phyloP scores from a whole-genome alignment of 2,113 vertebrate species.

The Hyperoodon ampullatus region DNA sequence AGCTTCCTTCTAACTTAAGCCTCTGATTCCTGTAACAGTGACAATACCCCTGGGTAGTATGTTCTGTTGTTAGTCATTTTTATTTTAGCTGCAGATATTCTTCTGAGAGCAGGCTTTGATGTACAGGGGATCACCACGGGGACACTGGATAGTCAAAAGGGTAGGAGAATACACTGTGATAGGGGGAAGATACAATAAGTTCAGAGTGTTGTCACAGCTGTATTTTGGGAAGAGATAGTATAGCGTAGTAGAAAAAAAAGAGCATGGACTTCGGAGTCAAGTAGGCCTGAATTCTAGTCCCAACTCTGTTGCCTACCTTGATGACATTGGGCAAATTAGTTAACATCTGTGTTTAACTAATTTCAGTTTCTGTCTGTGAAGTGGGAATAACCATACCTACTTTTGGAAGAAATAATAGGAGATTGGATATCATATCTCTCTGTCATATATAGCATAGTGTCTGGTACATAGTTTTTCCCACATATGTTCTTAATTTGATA shows the following conservation, averaged over 20 bases:
- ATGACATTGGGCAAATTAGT: neutral
- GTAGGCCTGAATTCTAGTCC: neutral
- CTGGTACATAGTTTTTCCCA: neutral
- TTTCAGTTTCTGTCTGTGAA: constrained; percentile 30
- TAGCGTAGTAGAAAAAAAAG: neutral
- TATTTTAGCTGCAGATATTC: neutral
- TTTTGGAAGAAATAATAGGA: constrained; percentile 1
- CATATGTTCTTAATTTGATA: constrained; percentile 14
- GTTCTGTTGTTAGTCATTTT: neutral
- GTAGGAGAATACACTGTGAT: neutral
- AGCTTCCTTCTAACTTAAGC: neutral
- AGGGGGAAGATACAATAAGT: neutral
- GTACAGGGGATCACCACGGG: neutral
- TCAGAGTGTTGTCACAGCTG: neutral
- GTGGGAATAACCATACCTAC: neutral
- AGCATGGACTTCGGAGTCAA: neutral
- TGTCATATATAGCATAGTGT: constrained; percentile 7
- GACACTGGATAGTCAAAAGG: neutral
- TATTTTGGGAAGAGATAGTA: neutral
- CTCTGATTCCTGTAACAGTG: neutral
- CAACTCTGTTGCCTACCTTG: neutral
- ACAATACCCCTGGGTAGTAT: neutral
- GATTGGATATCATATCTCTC: neutral
- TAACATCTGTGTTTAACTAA: constrained; percentile 40
- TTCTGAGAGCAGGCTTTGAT: constrained; percentile 25